These are phyloP conservation scores for Lepidotrigona ventralis DNA, from an alignment of 1,140 invertebrate species.

Conservation along the genomic window DNA sequence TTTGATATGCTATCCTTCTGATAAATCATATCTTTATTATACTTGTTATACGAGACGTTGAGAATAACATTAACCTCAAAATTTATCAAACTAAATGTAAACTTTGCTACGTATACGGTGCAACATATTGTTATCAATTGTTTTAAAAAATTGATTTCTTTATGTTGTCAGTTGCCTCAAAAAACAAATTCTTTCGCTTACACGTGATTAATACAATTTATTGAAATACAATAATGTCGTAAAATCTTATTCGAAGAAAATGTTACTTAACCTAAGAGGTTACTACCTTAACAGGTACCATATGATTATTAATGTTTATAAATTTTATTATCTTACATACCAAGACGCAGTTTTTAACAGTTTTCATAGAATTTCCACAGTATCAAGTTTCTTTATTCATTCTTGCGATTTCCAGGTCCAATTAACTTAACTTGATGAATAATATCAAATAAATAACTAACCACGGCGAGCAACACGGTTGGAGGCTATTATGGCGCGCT, in stretches of 20 bases:
- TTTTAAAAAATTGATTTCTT: not conserved
- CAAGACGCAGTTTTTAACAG: not conserved
- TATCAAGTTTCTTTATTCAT: not conserved
- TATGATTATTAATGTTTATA: too few species aligned
- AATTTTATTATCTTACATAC: not conserved
- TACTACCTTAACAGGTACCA: too few species aligned
- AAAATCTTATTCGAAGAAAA: not conserved
- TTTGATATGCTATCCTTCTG: too few species aligned
- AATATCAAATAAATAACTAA: conserved; percentile 33
- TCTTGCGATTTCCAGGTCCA: conserved; percentile 3
- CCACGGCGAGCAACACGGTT: not conserved
- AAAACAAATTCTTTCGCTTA: not conserved
- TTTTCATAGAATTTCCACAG: not conserved
- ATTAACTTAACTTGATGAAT: conserved; percentile 38
- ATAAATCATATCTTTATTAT: too few species aligned
- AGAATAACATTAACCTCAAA: too few species aligned
- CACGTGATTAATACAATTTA: not conserved
- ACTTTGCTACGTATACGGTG: too few species aligned
- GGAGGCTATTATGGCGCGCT: conserved; percentile 23
- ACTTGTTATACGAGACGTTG: too few species aligned
- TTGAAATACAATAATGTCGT: not conserved
- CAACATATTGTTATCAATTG: too few species aligned
- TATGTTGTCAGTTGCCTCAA: not conserved
- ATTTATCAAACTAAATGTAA: too few species aligned
- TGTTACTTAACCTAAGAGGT: not conserved